Evolutionary conservation across 2,797 vertebrate species (phyloP), one percentile per base, ranked within the genome.

Genomic region (Antennarius maculatus): DNA sequence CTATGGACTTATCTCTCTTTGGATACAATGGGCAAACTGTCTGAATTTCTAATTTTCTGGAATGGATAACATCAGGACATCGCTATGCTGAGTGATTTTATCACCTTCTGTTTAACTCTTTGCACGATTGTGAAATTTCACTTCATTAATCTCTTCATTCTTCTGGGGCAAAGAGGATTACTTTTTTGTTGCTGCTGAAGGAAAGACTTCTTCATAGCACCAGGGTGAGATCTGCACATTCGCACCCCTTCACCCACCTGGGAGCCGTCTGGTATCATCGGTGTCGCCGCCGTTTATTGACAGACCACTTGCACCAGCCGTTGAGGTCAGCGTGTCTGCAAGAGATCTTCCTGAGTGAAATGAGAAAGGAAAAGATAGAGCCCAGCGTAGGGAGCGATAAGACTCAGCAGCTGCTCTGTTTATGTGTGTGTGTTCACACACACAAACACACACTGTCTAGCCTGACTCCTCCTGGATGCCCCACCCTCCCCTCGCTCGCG

Each of bases 381-480:
- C 48, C 51, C 16, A 23, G 60, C 56, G 76, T 67, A 71, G 75
- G 41, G 62, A 71, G 68, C 74, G 84, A 79, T 82, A 75, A 66
- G 79, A 60, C 72, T 66, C 56, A 74, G 77, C 82, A 75, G 75
- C 66, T 74, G 78, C 69, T 70, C 42, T 70, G 29, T 34, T 27
- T 9, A 31, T 46, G 7, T 27, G 29, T 34, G 29, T 9, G 39
- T 46, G 7, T 27, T 31, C 60, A 54, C 53, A 66, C 37, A 50
- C 57, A 52, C 54, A 51, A 42, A 57, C 55, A 16, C 50, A 54
- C 7, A 14, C 77, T 48, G 61, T 73, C 52, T 77, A 17, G 18
- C 34, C 57, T 68, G 80, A 69, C 89, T 87, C 87, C 89, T 81
- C 88, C 88, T 66, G 41, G 14, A 52, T 2, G 54, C 80, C 66